These are phyloP conservation scores for Cephalopachus bancanus DNA, from an alignment of 2,797 vertebrate genomes.

Conservation along the genomic window DNA sequence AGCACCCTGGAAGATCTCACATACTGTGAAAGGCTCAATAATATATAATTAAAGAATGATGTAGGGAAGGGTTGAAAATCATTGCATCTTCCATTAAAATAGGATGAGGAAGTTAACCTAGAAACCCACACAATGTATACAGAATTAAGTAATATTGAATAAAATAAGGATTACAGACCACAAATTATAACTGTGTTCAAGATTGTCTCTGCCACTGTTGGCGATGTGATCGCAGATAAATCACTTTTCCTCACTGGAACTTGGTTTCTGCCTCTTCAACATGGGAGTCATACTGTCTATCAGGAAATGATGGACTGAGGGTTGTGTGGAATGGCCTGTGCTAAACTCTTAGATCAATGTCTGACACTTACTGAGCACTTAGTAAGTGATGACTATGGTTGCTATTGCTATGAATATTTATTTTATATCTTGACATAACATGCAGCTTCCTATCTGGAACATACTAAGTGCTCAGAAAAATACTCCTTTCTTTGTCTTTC, in stretches of 20 bases:
- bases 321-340: not conserved
- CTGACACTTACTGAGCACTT: not conserved
- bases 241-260: not conserved
- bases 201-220: not conserved
- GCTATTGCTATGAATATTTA: not conserved
- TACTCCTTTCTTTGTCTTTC: not conserved
- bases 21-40: not conserved
- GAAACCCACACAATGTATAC: not conserved
- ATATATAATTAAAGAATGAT: not conserved
- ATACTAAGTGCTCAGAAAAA: constrained; percentile 21
- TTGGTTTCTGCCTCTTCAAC: not conserved
- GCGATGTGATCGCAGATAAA: not conserved
- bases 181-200: not conserved
- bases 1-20: not conserved
- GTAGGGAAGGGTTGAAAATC: not conserved
- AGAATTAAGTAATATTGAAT: not conserved
- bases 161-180: not conserved
- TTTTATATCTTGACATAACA: not conserved
- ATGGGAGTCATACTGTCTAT: not conserved
- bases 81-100: not conserved
- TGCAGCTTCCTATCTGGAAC: not conserved
- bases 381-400: not conserved
- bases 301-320: not conserved
- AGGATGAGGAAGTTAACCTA: not conserved
- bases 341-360: not conserved